These are phyloP conservation scores for Tauraco erythrolophus DNA, from an alignment of 2,113 vertebrate species.

Conservation along the genomic window DNA sequence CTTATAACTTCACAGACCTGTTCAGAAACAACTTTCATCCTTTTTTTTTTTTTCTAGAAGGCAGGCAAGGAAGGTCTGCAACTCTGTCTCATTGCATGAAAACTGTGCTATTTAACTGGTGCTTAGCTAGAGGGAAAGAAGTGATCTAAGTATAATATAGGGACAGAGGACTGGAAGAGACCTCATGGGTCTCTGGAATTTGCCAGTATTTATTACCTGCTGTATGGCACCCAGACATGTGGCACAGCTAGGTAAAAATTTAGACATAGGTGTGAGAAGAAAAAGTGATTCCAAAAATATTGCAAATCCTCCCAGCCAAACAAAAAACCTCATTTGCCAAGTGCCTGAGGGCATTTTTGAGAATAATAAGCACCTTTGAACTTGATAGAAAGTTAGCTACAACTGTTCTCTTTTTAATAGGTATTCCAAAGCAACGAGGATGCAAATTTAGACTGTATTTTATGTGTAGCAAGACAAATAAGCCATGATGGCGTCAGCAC, in stretches of 20 bases:
- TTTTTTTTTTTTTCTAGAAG: neutral
- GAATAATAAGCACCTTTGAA: constrained; percentile 30
- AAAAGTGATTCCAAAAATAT: neutral
- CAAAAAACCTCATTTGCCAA: neutral
- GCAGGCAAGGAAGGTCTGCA: neutral
- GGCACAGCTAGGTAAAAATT: neutral
- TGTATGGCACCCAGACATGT: neutral
- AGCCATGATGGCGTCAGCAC: neutral
- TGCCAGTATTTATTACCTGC: neutral
- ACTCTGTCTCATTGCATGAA: neutral
- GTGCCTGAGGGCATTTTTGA: neutral
- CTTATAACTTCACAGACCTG: neutral
- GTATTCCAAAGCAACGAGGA: constrained; percentile 25
- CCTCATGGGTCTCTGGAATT: neutral
- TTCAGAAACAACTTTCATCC: neutral
- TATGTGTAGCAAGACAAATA: neutral
- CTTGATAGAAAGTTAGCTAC: constrained; percentile 9
- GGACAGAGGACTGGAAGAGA: neutral
- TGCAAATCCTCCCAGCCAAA: neutral
- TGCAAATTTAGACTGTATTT: neutral
- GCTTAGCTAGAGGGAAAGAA: neutral
- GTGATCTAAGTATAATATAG: neutral
- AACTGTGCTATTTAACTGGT: neutral
- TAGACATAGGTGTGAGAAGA: neutral
- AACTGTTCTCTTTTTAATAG: constrained; percentile 21